These are phyloP conservation scores for Eremophila alpestris DNA, from an alignment of 2,797 vertebrate species.

Conservation along the genomic window DNA sequence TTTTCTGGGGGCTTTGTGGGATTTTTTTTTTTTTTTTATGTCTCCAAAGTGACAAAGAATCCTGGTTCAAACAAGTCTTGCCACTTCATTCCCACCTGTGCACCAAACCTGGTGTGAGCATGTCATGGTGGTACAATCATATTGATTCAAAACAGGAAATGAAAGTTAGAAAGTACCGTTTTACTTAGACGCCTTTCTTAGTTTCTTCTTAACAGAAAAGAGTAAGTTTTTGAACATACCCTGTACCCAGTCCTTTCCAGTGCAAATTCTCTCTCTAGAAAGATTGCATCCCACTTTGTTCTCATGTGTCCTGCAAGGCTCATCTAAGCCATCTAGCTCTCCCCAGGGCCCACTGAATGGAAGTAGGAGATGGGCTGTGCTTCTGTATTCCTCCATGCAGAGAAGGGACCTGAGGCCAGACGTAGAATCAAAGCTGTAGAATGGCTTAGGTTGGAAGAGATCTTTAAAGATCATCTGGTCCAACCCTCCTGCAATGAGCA, in stretches of 20 bases:
- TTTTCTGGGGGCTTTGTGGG: background rate
- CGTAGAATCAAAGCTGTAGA: background rate
- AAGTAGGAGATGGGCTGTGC: background rate
- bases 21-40: background rate
- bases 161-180: background rate
- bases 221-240: background rate
- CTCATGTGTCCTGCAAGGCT: background rate
- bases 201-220: background rate
- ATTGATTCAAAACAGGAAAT: background rate
- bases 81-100: background rate
- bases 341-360: background rate
- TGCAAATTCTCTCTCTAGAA: background rate
- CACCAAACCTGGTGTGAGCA: background rate
- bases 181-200: background rate
- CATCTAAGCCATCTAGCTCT: background rate
- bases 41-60: background rate
- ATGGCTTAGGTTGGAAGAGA: background rate
- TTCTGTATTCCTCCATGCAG: background rate
- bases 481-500: background rate
- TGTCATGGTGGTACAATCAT: too few species aligned
- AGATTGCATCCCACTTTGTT: background rate
- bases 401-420: background rate
- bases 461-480: background rate
- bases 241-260: background rate
- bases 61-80: background rate